phyloP scores from a whole-genome alignment of 1,140 invertebrate species.

The Anoplolepis gracilipes region DNA sequence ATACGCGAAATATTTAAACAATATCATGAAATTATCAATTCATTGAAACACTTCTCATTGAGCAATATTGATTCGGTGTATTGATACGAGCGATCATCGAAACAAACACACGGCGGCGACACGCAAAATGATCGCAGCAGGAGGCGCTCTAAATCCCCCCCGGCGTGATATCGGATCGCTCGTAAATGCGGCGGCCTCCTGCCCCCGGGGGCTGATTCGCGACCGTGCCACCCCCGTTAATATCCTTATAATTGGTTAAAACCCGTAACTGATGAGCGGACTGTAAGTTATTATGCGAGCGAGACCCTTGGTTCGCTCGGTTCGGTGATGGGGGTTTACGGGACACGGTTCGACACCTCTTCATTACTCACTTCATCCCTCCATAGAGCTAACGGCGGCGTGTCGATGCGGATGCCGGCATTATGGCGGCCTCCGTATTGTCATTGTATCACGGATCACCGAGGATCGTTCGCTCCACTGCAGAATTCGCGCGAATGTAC shows the following conservation, averaged over 20 bases:
- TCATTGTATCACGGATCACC: constrained; percentile 72
- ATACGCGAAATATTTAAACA: not conserved
- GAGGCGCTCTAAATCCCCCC: constrained; percentile 55
- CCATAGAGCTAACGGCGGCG: constrained; percentile 59
- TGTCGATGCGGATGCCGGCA: constrained; percentile 67
- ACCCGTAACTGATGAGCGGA: constrained; percentile 85
- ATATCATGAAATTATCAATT: constrained; percentile 12
- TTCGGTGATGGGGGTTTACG: constrained; percentile 79
- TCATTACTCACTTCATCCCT: constrained; percentile 84
- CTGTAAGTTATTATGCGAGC: constrained; percentile 84
- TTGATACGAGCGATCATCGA: constrained; percentile 28
- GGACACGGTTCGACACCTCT: constrained; percentile 85
- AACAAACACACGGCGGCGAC: constrained; percentile 9
- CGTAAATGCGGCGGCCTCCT: constrained; percentile 46
- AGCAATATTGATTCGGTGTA: not conserved
- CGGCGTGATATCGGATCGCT: constrained; percentile 46
- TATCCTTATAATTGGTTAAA: constrained; percentile 84
- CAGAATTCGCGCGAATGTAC: constrained; percentile 66
- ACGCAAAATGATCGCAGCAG: constrained; percentile 57
- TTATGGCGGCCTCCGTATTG: constrained; percentile 71
- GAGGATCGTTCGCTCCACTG: constrained; percentile 64
- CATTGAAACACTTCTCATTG: constrained; percentile 2
- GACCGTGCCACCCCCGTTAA: constrained; percentile 67
- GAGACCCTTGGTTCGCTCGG: constrained; percentile 79
- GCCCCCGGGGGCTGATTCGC: constrained; percentile 61